These are phyloP conservation scores for Acronicta leporina DNA, from an alignment of 2,888 invertebrate species.

Conservation along the genomic window DNA sequence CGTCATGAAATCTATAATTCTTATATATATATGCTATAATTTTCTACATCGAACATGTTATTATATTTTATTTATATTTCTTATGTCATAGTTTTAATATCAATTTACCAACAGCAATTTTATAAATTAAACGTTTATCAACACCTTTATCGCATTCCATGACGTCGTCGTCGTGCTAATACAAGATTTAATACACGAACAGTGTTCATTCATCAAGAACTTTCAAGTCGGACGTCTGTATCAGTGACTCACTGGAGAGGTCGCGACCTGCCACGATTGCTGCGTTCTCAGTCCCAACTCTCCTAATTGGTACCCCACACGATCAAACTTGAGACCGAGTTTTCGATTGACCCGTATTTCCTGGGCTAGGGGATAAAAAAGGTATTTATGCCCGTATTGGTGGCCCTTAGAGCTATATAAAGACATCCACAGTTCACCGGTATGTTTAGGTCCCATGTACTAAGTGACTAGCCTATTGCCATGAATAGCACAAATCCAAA, in stretches of 20 bases:
- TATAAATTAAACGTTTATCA: not conserved
- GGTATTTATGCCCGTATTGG: too few relatives aligned
- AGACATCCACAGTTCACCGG: too few relatives aligned
- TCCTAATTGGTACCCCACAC: conserved; percentile 47
- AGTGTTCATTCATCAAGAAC: conserved; percentile 24
- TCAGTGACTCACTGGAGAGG: conserved; percentile 41
- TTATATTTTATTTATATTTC: too few relatives aligned
- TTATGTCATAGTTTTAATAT: too few relatives aligned
- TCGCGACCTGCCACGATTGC: conserved; percentile 48
- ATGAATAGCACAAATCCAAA: too few relatives aligned
- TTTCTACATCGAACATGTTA: too few relatives aligned
- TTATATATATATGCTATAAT: too few relatives aligned
- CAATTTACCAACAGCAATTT: not conserved
- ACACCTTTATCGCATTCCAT: not conserved
- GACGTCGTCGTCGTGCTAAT: not conserved
- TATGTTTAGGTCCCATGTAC: too few relatives aligned
- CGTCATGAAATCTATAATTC: too few relatives aligned
- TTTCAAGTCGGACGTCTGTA: conserved; percentile 12
- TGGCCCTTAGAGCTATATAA: too few relatives aligned
- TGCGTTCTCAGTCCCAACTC: conserved; percentile 31
- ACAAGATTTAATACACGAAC: conserved; percentile 17
- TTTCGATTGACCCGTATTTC: conserved; percentile 41
- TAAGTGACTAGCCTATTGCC: too few relatives aligned
- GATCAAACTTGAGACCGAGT: conserved; percentile 34
- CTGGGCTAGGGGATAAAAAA: too few relatives aligned